A percentile compares a stretch with the other conserved stretches of the same genome.
Conservation (phyloP, 2,888 invertebrate genomes). For the Antheraea yamamai region DNA sequence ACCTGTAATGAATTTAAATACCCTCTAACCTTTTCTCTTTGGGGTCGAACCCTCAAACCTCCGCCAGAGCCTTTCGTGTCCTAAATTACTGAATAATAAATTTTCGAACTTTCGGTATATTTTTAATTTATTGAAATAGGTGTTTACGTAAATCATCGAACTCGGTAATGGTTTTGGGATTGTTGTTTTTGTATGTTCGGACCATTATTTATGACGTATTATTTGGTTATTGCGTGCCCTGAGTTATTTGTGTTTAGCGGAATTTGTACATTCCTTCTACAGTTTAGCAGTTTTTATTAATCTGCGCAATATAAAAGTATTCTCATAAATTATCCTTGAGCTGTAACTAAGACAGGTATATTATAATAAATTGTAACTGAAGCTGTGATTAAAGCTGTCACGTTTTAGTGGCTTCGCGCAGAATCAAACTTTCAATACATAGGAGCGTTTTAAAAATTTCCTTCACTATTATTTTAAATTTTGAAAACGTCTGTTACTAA, state of each 20-base stretch:
- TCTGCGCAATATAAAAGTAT: neutral
- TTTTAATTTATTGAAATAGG: conserved; percentile 23
- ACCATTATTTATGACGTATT: conserved; percentile 8
- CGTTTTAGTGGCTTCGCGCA: no score
- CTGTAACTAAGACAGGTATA: neutral
- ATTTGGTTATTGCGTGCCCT: conserved; percentile 1
- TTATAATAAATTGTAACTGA: neutral
- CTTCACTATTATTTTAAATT: no score
- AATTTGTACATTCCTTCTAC: neutral
- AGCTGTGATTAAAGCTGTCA: no score
- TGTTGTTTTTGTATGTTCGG: neutral
- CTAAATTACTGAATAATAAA: conserved; percentile 11
- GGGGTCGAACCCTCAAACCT: neutral
- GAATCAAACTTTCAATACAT: no score
- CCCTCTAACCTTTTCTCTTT: conserved; percentile 6
- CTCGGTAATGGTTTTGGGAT: conserved; percentile 18
- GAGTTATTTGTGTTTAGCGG: neutral
- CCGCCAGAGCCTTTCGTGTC: neutral
- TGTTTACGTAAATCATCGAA: conserved; percentile 25
- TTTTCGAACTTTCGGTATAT: conserved; percentile 18
- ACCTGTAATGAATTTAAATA: conserved; percentile 8
- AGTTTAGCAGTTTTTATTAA: neutral
- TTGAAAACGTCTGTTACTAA: no score
- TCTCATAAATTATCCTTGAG: neutral
- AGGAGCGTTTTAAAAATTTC: no score